These are phyloP conservation scores for Argya squamiceps DNA, from an alignment of 2,797 vertebrate species.

Conservation along the genomic window DNA sequence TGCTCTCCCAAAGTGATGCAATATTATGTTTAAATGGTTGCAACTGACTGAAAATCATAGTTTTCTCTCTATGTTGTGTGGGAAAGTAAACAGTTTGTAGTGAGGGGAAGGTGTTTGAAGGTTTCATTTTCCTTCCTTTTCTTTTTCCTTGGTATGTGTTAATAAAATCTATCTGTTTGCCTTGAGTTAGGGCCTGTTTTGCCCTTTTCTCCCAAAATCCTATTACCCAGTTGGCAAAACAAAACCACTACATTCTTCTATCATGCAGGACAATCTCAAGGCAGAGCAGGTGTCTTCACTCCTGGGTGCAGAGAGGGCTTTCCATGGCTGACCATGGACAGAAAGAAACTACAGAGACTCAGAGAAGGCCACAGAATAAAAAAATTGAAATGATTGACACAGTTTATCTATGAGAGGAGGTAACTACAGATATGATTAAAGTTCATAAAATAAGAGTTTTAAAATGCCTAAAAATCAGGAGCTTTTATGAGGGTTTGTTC, in stretches of 20 bases:
- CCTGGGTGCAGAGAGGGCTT: background rate
- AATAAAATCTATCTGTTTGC: too few species aligned
- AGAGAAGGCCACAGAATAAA: background rate
- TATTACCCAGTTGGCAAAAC: too few species aligned
- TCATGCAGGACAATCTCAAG: background rate
- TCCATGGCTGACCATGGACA: background rate
- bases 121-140: too few species aligned
- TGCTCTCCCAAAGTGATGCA: too few species aligned
- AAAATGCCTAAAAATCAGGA: fast-evolving
- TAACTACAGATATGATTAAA: background rate
- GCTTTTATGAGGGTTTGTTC: background rate
- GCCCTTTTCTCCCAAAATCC: too few species aligned
- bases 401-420: background rate
- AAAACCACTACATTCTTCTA: background rate
- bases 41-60: too few species aligned
- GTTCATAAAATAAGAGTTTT: background rate
- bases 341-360: background rate
- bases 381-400: background rate
- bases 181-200: too few species aligned
- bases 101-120: too few species aligned
- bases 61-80: too few species aligned
- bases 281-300: background rate
- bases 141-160: too few species aligned
- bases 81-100: too few species aligned
- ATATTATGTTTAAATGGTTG: too few species aligned